Conservation (phyloP, 1,140 invertebrate genomes). For the Sminthurides bifidus region DNA sequence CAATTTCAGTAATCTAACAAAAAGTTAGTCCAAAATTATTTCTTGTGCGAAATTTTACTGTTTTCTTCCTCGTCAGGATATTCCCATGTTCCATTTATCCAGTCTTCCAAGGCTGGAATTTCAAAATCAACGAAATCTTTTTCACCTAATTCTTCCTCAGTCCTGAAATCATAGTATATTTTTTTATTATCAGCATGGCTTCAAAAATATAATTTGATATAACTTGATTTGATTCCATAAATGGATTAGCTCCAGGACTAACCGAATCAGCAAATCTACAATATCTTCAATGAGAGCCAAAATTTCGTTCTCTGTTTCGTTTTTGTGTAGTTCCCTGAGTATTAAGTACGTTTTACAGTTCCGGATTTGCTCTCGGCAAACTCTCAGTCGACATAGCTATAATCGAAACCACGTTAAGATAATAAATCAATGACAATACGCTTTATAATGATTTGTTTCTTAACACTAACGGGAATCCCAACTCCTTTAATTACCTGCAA, state of each 20-base stretch:
- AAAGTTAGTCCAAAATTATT: too few species aligned
- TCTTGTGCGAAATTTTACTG: too few species aligned
- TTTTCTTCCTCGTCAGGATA: neutral
- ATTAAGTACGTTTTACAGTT: constrained; percentile 8
- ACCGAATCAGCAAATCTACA: constrained; percentile 7
- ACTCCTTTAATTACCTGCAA: constrained; percentile 2
- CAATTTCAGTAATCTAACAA: too few species aligned
- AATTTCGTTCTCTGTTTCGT: neutral
- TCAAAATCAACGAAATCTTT: neutral
- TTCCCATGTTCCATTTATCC: neutral
- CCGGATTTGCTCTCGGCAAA: constrained; percentile 1
- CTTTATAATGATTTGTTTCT: neutral
- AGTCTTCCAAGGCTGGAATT: neutral
- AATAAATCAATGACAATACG: neutral
- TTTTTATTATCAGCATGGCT: too few species aligned
- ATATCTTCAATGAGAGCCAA: neutral
- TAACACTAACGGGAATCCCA: too few species aligned
- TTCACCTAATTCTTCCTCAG: neutral
- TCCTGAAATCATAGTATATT: neutral
- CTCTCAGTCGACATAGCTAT: neutral
- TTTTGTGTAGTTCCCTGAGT: constrained; percentile 6
- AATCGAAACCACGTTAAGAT: neutral
- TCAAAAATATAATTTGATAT: too few species aligned
- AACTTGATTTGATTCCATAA: neutral
- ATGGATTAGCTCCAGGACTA: too few species aligned